Conservation (phyloP, 1,140 invertebrate genomes). For the Calosoma granatense region DNA sequence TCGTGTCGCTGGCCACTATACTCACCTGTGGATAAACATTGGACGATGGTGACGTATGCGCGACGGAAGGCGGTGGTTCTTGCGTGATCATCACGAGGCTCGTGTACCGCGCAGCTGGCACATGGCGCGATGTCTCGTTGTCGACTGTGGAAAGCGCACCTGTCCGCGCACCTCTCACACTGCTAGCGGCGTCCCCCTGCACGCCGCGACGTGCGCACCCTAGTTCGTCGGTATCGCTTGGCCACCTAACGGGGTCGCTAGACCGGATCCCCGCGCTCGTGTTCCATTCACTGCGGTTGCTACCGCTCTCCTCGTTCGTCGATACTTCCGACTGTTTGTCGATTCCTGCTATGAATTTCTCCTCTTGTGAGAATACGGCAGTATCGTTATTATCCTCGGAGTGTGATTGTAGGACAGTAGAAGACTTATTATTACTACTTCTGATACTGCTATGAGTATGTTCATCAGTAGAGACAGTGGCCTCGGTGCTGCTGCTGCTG, state of each 20-base stretch:
- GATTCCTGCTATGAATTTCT: background rate
- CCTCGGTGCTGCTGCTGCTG: no score
- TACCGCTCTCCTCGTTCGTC: background rate
- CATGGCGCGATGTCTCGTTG: constrained; percentile 39
- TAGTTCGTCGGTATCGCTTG: background rate
- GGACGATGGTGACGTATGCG: constrained; percentile 13
- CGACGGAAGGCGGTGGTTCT: constrained; percentile 32
- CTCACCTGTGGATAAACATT: constrained; percentile 47
- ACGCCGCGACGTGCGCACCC: background rate
- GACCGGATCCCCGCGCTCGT: constrained; percentile 24
- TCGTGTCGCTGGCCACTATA: constrained; percentile 61
- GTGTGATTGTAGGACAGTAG: background rate
- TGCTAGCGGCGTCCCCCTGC: constrained; percentile 11
- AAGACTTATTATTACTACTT: background rate
- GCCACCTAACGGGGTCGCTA: constrained; percentile 21
- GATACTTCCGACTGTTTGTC: constrained; percentile 14
- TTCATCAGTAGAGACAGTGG: no score
- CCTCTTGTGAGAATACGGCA: constrained; percentile 4
- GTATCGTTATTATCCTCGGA: constrained; percentile 1
- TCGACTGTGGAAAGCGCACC: constrained; percentile 35
- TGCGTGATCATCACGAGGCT: constrained; percentile 81
- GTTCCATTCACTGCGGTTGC: constrained; percentile 21
- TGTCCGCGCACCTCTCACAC: constrained; percentile 20
- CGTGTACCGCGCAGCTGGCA: constrained; percentile 57
- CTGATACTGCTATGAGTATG: no score